Evolutionary conservation across 2,797 vertebrate species (phyloP).

Genomic region (Lepilemur ruficaudatus): DNA sequence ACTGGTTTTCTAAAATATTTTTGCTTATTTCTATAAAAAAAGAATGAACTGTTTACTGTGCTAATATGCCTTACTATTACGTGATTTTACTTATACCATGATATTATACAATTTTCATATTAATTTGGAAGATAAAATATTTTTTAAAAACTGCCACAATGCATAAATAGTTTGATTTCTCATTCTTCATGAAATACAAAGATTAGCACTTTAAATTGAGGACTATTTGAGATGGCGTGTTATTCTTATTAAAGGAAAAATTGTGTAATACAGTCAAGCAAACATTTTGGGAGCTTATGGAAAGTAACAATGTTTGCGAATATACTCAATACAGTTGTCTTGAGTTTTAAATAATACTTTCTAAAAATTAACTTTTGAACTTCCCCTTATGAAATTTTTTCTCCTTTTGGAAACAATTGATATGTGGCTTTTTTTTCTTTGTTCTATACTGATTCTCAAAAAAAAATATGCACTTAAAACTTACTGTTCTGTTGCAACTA

Average conservation of each 20-base stretch:
- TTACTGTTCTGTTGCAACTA: not conserved
- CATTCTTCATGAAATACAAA: not conserved
- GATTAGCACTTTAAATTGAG: not conserved
- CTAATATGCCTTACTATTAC: not conserved
- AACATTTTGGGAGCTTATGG: not conserved
- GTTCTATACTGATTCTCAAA: not conserved
- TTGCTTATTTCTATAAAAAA: not conserved
- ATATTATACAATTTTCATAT: not conserved
- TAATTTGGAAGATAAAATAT: not conserved
- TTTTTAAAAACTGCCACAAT: not conserved
- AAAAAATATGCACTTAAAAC: not conserved
- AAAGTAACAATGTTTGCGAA: not conserved
- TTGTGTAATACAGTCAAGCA: not conserved
- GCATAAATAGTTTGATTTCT: not conserved
- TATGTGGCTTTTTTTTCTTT: not conserved
- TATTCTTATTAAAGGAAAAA: not conserved
- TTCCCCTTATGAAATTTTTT: not conserved
- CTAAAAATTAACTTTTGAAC: not conserved
- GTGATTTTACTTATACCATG: not conserved
- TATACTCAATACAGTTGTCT: not conserved
- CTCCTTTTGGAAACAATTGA: not conserved
- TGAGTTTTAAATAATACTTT: not conserved
- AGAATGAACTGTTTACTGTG: not conserved
- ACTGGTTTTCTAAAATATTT: not conserved
- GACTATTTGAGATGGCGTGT: not conserved